A percentile compares a stretch with the other conserved stretches of the same genome.
phyloP scores from a whole-genome alignment of 1,140 invertebrate genomes.

The Homalodisca vitripennis region DNA sequence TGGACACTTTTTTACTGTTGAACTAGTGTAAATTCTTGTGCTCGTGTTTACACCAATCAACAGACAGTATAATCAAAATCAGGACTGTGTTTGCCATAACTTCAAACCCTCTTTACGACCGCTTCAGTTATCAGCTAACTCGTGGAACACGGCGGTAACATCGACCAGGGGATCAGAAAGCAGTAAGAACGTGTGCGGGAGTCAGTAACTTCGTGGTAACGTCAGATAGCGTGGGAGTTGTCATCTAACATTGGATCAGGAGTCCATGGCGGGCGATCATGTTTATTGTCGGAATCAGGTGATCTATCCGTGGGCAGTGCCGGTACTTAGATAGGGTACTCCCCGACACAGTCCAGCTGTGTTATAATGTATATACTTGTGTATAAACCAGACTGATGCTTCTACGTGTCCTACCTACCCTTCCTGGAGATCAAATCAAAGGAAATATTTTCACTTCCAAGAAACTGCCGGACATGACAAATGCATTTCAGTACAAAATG shows the following conservation, averaged over 20 bases:
- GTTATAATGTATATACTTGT: background rate
- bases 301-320: background rate
- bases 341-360: background rate
- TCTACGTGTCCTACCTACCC: background rate
- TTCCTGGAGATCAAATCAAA: too few species aligned
- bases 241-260: background rate
- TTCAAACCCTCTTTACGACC: too few species aligned
- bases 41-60: too few species aligned
- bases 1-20: too few species aligned
- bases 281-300: background rate
- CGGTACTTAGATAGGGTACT: background rate
- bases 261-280: background rate
- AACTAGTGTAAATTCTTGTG: too few species aligned
- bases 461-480: background rate
- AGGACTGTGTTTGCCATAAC: too few species aligned
- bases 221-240: background rate
- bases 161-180: background rate
- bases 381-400: slow-evolving; percentile 14
- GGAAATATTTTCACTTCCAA: too few species aligned
- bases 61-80: too few species aligned
- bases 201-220: background rate
- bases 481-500: background rate
- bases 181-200: background rate
- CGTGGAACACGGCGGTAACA: background rate
- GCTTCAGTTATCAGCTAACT: too few species aligned